Evolutionary conservation across 2,113 vertebrate genomes (phyloP).

Genomic region (Tetrao urogallus): DNA sequence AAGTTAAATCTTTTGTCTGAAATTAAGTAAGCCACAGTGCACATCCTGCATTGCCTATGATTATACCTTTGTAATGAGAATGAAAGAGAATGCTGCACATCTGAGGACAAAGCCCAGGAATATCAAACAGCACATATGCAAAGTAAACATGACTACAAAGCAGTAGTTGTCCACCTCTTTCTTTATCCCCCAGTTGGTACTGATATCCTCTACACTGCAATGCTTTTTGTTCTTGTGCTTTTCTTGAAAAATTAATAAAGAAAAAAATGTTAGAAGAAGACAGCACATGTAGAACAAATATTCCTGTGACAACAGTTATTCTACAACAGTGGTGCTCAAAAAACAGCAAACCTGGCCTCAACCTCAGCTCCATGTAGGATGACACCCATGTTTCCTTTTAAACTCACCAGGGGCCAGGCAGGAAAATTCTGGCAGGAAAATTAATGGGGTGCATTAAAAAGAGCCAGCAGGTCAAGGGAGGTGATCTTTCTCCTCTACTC

Average conservation of each 20-base stretch:
- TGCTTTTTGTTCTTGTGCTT: slow-evolving; percentile 10
- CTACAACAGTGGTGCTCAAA: not conserved
- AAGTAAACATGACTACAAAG: not conserved
- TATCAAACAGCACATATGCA: rapidly evolving
- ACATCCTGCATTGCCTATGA: not conserved
- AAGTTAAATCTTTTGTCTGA: slow-evolving; percentile 37
- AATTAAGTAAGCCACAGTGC: not conserved
- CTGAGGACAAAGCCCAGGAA: not conserved
- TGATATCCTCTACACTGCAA: not conserved
- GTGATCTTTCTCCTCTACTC: too few relatives aligned
- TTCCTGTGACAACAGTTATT: not conserved
- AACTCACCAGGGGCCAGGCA: not conserved
- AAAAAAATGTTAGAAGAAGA: not conserved
- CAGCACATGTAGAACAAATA: not conserved
- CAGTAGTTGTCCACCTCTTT: not conserved
- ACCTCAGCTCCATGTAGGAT: not conserved
- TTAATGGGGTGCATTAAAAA: too few relatives aligned
- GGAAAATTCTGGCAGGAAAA: not conserved
- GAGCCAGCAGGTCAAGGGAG: too few relatives aligned
- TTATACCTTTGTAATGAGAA: not conserved
- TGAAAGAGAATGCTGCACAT: not conserved
- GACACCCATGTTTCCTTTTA: not conserved
- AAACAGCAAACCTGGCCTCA: not conserved
- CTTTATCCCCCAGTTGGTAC: not conserved
- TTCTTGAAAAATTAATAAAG: slow-evolving; percentile 56